phyloP scores from a whole-genome alignment of 2,113 vertebrate species.

The Seriola aureovittata region DNA sequence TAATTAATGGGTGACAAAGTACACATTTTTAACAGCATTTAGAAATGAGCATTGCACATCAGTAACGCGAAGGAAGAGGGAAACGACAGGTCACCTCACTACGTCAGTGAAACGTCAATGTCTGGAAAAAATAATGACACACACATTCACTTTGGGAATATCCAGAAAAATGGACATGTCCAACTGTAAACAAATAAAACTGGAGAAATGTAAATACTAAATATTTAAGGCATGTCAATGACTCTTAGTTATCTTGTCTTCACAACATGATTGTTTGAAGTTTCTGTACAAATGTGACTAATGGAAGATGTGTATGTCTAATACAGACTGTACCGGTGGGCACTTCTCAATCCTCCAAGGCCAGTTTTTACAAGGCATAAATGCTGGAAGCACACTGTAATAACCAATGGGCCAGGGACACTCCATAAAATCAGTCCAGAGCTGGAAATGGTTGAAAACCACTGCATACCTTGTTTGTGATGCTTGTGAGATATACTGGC shows the following conservation, averaged over 20 bases:
- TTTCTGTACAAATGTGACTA: background rate
- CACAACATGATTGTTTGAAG: background rate
- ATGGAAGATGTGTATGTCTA: background rate
- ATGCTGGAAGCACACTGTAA: background rate
- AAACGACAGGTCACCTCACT: constrained; percentile 71
- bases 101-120: constrained; percentile 79
- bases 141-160: constrained; percentile 28
- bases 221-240: background rate
- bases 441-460: background rate
- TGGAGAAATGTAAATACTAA: background rate
- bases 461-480: background rate
- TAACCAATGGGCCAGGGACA: background rate
- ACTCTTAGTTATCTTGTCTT: background rate
- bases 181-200: constrained; percentile 15
- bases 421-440: background rate
- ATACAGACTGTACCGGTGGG: background rate
- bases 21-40: background rate
- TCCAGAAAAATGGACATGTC: constrained; percentile 45
- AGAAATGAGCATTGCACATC: constrained; percentile 1
- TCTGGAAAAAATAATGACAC: constrained; percentile 21
- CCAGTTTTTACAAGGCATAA: background rate
- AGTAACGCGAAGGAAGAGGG: constrained; percentile 53
- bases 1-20: background rate
- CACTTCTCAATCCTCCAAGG: background rate
- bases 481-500: background rate